These are phyloP conservation scores for Setophaga coronata DNA, from an alignment of 2,113 vertebrate species.

Conservation along the genomic window DNA sequence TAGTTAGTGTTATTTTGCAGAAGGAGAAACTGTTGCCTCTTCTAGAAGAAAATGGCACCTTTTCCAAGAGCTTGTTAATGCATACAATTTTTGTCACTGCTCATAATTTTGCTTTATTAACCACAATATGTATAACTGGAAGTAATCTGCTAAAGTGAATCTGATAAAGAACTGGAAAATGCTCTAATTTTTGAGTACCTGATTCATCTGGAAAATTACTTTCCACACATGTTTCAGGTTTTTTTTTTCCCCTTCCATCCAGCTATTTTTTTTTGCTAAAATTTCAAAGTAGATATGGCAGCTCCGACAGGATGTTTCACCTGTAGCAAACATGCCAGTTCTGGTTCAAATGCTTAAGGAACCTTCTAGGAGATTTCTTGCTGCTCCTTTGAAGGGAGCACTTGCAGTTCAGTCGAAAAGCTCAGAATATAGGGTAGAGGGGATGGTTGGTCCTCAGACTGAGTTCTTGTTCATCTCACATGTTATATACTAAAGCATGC, in stretches of 20 bases:
- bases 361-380: not conserved
- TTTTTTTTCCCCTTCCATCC: not conserved
- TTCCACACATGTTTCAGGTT: fast-evolving
- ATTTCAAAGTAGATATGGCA: fast-evolving
- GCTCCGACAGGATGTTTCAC: not conserved
- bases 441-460: not conserved
- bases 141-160: not conserved
- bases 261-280: not conserved
- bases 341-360: not conserved
- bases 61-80: not conserved
- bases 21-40: not conserved
- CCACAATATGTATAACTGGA: not conserved
- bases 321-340: not conserved
- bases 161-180: not conserved
- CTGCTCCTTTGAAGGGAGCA: not conserved
- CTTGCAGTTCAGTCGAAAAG: not conserved
- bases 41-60: not conserved
- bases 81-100: not conserved
- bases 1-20: not conserved
- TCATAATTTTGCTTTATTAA: not conserved
- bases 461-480: not conserved
- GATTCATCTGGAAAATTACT: not conserved
- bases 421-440: not conserved
- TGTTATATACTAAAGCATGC: not conserved
- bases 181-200: not conserved